phyloP scores from a whole-genome alignment of 2,113 vertebrate species.

The Ptyas mucosa region DNA sequence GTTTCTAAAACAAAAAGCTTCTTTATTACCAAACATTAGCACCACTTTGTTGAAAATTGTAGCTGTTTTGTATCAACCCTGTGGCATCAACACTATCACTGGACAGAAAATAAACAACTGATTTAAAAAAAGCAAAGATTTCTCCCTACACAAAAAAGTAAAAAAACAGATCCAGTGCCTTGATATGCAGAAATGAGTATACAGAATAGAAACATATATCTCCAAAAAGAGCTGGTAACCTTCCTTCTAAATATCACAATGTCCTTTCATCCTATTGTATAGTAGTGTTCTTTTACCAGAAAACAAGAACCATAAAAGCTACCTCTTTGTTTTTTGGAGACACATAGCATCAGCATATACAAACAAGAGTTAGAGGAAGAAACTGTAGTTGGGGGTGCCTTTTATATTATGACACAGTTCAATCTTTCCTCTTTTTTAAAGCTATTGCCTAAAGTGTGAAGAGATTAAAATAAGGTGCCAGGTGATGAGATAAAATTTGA shows the following conservation, averaged over 20 bases:
- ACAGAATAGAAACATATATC: neutral
- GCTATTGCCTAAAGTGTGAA: neutral
- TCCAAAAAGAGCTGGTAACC: neutral
- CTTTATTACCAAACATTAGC: neutral
- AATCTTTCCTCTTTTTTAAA: neutral
- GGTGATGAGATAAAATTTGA: neutral
- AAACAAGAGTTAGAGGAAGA: neutral
- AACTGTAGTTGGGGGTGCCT: neutral
- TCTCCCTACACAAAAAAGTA: neutral
- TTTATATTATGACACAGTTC: conserved; percentile 21
- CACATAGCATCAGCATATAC: neutral
- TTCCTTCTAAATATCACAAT: neutral
- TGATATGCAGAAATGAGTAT: neutral
- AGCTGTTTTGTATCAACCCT: neutral
- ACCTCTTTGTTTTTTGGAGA: neutral
- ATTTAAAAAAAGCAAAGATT: neutral
- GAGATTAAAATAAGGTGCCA: conserved; percentile 11
- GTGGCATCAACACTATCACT: neutral
- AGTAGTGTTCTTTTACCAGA: neutral
- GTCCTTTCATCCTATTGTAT: neutral
- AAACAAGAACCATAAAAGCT: neutral
- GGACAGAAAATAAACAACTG: neutral
- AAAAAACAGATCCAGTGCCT: neutral
- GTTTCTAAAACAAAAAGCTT: neutral
- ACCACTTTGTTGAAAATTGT: neutral